Conservation (phyloP, 2,113 vertebrate genomes). For the Xerus inauris region DNA sequence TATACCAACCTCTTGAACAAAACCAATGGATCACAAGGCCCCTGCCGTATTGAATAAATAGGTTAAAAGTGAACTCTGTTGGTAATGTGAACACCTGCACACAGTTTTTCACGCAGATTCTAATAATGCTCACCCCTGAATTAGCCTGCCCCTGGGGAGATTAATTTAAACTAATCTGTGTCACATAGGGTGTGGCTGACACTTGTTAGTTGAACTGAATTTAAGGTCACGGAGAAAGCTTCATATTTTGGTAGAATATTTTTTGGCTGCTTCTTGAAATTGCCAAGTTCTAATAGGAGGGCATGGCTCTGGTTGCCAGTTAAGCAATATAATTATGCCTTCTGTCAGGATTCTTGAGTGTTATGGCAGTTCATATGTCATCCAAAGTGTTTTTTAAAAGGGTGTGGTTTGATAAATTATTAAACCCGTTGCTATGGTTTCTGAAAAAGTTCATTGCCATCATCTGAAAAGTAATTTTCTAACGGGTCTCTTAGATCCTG, state of each 20-base stretch:
- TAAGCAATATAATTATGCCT: conserved; percentile 48
- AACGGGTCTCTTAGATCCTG: background rate
- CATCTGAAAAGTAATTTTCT: conserved; percentile 34
- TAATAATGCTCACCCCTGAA: conserved; percentile 55
- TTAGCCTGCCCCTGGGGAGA: conserved; percentile 69
- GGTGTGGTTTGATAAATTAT: conserved; percentile 39
- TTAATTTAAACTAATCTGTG: conserved; percentile 55
- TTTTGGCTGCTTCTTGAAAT: conserved; percentile 14
- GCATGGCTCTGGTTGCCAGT: conserved; percentile 10
- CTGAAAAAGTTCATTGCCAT: conserved; percentile 35
- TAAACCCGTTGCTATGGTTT: conserved; percentile 23
- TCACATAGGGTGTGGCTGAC: background rate
- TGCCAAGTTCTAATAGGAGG: conserved; percentile 42
- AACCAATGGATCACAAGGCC: background rate
- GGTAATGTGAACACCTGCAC: conserved; percentile 69
- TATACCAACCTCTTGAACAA: background rate
- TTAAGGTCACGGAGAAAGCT: conserved; percentile 33
- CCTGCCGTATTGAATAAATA: background rate
- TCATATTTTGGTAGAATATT: conserved; percentile 50
- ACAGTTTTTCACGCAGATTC: conserved; percentile 29
- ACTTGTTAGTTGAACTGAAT: conserved; percentile 59
- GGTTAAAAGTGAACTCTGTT: background rate
- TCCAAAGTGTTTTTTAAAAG: conserved; percentile 51
- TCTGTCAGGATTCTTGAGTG: conserved; percentile 54
- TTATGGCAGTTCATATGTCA: conserved; percentile 51